Base-by-base conservation (phyloP, 2,888 invertebrate species). In the Calliopum simillimum region DNA sequence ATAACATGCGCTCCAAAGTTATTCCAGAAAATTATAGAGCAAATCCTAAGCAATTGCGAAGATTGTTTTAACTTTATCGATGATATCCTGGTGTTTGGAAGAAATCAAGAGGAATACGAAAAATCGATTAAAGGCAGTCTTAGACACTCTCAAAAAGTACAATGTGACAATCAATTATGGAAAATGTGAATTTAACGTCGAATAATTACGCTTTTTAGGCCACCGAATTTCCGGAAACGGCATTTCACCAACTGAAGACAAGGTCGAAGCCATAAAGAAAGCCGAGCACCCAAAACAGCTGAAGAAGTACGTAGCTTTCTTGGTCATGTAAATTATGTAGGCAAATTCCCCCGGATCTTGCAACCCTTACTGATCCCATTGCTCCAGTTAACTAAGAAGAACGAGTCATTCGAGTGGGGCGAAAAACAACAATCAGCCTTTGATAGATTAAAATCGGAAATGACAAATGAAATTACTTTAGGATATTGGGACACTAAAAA, bases 401-500 rank as follows among this genome's bases (percentile, higher is more conserved):
- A n/a, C n/a, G n/a, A n/a, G n/a, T n/a, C n/a, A n/a, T n/a, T n/a
- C n/a, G n/a, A n/a, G n/a, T n/a, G n/a, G n/a, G 19, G 5, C 8
- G 14, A 49, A 2, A 3, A 11, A 13, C 49, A 58, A 21, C 25
- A 58, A 14, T 13, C 12, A 16, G 25, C 58, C 1, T 58, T 58
- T 58, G 25, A 33, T 11, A 58, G 14, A 3, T 58, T 58, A 21
- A 58, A 41, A 58, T 33, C 13, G 1, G 16, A n/a, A 5, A 19
- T 58, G 16, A 19, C 58, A 58, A 43, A 23, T n/a, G 23, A 43
- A 5, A 19, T 19, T 14, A n/a, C 58, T 14, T 43, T 58, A 21
- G 23, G 58, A 11, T 58, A 78, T 56, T 83, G 76, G 56, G 74
- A 81, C 62, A 73, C 69, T 43, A 63, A 74, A 3, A 76, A 74